phyloP scores from a whole-genome alignment of 2,888 invertebrate genomes.

The Cyclophora albipunctata region DNA sequence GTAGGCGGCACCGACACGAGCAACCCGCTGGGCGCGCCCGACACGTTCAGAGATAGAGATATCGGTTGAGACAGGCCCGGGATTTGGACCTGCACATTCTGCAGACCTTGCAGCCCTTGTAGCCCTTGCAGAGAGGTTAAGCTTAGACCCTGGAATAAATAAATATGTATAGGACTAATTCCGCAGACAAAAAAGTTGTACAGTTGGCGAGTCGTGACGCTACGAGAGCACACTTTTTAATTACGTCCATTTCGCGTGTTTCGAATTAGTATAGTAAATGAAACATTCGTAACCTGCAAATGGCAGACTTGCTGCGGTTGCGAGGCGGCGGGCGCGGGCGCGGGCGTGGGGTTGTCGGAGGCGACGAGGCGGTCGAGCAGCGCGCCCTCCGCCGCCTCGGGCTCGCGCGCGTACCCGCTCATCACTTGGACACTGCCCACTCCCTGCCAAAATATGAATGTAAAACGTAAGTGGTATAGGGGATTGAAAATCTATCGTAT shows the following conservation, averaged over 20 bases:
- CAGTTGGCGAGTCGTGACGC: too few relatives aligned
- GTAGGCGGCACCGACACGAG: constrained; percentile 80
- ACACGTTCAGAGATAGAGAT: constrained; percentile 83
- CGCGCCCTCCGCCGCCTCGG: constrained; percentile 65
- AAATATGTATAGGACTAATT: not conserved
- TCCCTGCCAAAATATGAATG: constrained; percentile 19
- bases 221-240: too few relatives aligned
- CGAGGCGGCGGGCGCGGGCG: constrained; percentile 31
- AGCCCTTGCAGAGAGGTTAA: constrained; percentile 85
- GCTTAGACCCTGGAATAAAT: constrained; percentile 77
- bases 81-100: constrained; percentile 88
- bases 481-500: too few relatives aligned
- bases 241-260: too few relatives aligned
- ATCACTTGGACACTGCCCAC: constrained; percentile 48
- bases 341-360: constrained; percentile 31
- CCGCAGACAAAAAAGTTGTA: too few relatives aligned
- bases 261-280: too few relatives aligned
- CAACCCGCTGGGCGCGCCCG: constrained; percentile 78
- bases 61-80: constrained; percentile 91
- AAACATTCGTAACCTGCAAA: constrained; percentile 42
- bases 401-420: constrained; percentile 54
- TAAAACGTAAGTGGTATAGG: too few relatives aligned
- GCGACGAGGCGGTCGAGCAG: constrained; percentile 59
- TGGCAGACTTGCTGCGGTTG: constrained; percentile 57
- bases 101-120: constrained; percentile 73